Evolutionary conservation across 2,113 vertebrate species (phyloP), one percentile per base, ranked within the genome.

Genomic region (Dendrocopos noguchii): DNA sequence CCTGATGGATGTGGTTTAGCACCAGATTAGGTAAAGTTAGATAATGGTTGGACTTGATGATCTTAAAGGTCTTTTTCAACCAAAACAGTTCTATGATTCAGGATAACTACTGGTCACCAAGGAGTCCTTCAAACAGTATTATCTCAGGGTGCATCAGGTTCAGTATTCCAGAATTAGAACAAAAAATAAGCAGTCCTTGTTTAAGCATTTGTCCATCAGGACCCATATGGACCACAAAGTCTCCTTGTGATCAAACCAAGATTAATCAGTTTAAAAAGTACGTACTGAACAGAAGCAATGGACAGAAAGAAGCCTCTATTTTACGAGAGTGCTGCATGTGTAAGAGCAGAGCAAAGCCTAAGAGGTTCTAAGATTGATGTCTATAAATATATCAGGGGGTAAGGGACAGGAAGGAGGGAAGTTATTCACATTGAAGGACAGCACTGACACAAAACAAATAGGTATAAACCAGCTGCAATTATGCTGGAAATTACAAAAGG

Each of bases 401-500:
- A 86, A 90, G 70, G 85, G 90, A 90, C 93, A 86, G 90, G 95
- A 88, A 96, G 57, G 85, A 91, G 84, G 84, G 90, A 91, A 90
- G 42, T 85, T 74, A 83, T 95, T 95, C 57, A 3, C 24, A 2
- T n/a, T 78, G 88, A 91, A 91, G 88, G 67, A 90, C 72, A 66
- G 79, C 1, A 0, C 53, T 93, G 93, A 91, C 90, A 95, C 64
- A 85, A 94, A 94, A 85, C 73, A 91, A 95, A 90, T 91, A 88
- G 68, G 82, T 80, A 71, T 78, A 93, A 91, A 91, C 56, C 80
- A 80, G 72, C 31, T 28, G 78, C 65, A 85, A 31, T 74, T 85
- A 91, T 0, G 0, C 42, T 91, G 88, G 82, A 93, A 94, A 93
- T 95, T 74, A 68, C 79, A 70, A n/a, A 39, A 80, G 10, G 10